A percentile compares a stretch with the other conserved stretches of the same genome.
Evolutionary conservation across 2,888 invertebrate genomes (phyloP).

Genomic region (Liposcelis brunnea): DNA sequence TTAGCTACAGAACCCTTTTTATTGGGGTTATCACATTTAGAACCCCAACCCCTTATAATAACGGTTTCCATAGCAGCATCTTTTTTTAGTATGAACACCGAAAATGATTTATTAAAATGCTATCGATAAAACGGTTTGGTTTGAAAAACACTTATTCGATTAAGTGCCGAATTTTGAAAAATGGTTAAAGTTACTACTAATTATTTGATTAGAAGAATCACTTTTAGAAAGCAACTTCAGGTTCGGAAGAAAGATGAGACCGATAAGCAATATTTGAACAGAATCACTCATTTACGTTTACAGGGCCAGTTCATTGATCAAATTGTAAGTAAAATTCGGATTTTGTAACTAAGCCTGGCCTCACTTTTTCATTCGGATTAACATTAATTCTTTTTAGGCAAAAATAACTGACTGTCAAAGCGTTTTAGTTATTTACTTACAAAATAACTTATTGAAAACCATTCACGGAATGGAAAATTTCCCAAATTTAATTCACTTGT

Average conservation of each 20-base stretch:
- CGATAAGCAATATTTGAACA: neutral
- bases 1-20: too few species aligned
- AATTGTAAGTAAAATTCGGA: slow-evolving; percentile 2
- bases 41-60: too few species aligned
- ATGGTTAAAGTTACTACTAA: slow-evolving; percentile 5
- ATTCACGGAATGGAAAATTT: slow-evolving; percentile 37
- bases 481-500: slow-evolving; percentile 42
- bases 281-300: neutral
- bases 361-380: too few species aligned
- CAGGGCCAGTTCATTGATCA: neutral
- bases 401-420: neutral
- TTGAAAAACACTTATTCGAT: too few species aligned
- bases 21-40: too few species aligned
- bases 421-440: slow-evolving; percentile 42
- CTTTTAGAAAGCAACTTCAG: neutral
- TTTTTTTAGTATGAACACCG: too few species aligned
- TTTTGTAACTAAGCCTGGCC: neutral
- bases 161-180: too few species aligned
- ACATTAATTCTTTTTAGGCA: neutral
- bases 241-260: neutral
- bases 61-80: too few species aligned
- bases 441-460: slow-evolving; percentile 41
- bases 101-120: too few species aligned
- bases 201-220: neutral
- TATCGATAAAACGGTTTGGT: too few species aligned